Percentiles rank a stretch among this genome's conserved stretches.
phyloP scores from a whole-genome alignment of 2,797 vertebrate species.

The Rhinichthys osculus region DNA sequence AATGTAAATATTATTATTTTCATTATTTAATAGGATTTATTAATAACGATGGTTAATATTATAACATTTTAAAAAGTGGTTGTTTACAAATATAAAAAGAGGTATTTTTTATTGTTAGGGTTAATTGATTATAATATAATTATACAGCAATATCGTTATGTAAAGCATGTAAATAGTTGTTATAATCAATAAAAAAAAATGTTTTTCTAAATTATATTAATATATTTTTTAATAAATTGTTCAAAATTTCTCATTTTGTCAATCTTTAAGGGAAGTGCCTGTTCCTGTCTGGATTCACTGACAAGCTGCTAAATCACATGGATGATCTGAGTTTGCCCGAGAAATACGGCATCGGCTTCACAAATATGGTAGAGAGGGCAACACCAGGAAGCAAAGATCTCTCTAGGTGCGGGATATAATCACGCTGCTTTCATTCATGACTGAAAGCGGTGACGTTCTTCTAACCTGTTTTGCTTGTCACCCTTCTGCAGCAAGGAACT shows the following conservation, averaged over 20 bases:
- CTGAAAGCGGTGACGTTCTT: not conserved
- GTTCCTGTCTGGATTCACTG: conserved; percentile 95
- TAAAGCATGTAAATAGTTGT: not conserved
- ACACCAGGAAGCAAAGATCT: conserved; percentile 98
- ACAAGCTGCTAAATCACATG: conserved; percentile 92
- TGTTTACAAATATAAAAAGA: not conserved
- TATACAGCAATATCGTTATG: not conserved
- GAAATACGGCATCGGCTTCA: conserved; percentile 97
- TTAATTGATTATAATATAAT: not conserved
- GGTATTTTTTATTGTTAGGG: not conserved
- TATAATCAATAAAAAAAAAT: not conserved
- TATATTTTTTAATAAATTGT: too few species aligned
- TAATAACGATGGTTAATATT: not conserved
- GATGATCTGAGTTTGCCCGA: conserved; percentile 87
- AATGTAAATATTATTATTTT: not conserved
- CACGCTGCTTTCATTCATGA: not conserved
- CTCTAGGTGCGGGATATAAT: conserved; percentile 79
- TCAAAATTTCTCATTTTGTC: conserved; percentile 2
- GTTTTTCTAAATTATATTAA: not conserved
- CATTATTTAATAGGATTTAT: not conserved
- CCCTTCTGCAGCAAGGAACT: conserved; percentile 90
- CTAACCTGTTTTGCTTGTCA: not conserved
- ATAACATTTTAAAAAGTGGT: not conserved
- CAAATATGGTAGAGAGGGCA: conserved; percentile 96
- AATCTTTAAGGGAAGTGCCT: conserved; percentile 91